Evolutionary conservation across 2,113 vertebrate species (phyloP).

Genomic region (Stictonetta naevosa): DNA sequence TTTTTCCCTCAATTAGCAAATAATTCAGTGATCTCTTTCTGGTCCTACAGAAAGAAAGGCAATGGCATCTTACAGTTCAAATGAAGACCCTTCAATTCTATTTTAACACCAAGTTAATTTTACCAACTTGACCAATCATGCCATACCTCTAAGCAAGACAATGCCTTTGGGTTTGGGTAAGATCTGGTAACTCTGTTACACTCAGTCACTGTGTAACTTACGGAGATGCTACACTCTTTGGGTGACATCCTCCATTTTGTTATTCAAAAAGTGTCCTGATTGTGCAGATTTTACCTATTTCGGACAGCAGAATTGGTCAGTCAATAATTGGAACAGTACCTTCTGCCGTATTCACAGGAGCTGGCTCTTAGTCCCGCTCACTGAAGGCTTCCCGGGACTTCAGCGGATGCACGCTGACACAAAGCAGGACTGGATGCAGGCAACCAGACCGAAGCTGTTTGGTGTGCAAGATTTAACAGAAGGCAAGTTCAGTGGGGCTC

Average conservation of each 20-base stretch:
- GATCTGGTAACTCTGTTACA: conserved; percentile 25
- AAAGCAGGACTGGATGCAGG: not conserved
- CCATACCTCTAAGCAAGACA: conserved; percentile 34
- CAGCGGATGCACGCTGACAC: not conserved
- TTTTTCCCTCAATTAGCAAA: conserved; percentile 82
- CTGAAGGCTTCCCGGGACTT: not conserved
- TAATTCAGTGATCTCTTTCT: conserved; percentile 76
- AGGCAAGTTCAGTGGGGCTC: not conserved
- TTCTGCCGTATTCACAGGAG: not conserved
- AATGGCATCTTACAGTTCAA: not conserved
- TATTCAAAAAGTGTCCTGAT: not conserved
- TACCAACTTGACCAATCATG: conserved; percentile 33
- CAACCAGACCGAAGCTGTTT: not conserved
- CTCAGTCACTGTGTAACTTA: conserved; percentile 30
- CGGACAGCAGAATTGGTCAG: too few species aligned
- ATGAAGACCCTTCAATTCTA: conserved; percentile 31
- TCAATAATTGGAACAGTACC: not conserved
- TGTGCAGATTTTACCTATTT: not conserved
- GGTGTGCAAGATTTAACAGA: not conserved
- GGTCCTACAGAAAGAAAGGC: conserved; percentile 41
- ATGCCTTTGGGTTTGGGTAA: conserved; percentile 1
- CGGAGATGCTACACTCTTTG: not conserved
- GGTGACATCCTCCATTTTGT: not conserved
- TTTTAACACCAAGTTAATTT: conserved; percentile 52
- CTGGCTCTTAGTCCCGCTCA: not conserved